Conservation (phyloP, 1,140 invertebrate genomes). For the Penaeus vannamei region DNA sequence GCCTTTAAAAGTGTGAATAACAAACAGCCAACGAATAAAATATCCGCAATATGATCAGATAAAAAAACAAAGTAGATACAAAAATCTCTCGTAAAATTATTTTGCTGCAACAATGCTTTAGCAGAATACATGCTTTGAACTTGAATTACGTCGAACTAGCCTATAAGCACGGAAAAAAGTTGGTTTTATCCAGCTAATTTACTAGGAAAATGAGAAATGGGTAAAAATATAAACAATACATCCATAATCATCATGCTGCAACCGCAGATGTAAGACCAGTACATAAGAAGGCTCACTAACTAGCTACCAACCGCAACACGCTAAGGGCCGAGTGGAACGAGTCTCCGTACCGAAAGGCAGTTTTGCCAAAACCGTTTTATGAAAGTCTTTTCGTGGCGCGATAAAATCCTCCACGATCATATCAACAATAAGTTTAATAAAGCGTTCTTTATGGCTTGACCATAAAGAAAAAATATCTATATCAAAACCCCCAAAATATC, state of each 20-base stretch:
- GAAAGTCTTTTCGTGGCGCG: background rate
- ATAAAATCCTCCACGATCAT: background rate
- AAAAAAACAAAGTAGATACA: slow-evolving; percentile 59
- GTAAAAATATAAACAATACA: slow-evolving; percentile 54
- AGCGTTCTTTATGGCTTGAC: no score
- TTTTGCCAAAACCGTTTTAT: slow-evolving; percentile 1
- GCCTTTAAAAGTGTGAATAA: slow-evolving; percentile 55
- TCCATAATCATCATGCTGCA: slow-evolving; percentile 62
- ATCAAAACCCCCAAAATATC: no score
- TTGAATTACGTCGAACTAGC: background rate
- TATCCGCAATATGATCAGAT: slow-evolving; percentile 49
- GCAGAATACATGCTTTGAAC: background rate
- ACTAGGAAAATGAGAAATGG: slow-evolving; percentile 2
- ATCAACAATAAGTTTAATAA: no score
- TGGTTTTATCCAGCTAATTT: background rate
- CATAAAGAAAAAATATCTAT: no score
- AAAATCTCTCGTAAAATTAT: slow-evolving; percentile 60
- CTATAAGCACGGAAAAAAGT: no score
- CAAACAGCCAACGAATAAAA: slow-evolving; percentile 56
- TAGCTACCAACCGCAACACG: slow-evolving; percentile 60
- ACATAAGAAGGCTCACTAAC: slow-evolving; percentile 62
- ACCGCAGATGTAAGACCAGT: slow-evolving; percentile 58
- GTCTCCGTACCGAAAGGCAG: slow-evolving; percentile 17
- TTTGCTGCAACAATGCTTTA: background rate
- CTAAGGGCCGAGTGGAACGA: slow-evolving; percentile 30